Conservation (phyloP, 2,888 invertebrate species). For the Xestobium rufovillosum region DNA sequence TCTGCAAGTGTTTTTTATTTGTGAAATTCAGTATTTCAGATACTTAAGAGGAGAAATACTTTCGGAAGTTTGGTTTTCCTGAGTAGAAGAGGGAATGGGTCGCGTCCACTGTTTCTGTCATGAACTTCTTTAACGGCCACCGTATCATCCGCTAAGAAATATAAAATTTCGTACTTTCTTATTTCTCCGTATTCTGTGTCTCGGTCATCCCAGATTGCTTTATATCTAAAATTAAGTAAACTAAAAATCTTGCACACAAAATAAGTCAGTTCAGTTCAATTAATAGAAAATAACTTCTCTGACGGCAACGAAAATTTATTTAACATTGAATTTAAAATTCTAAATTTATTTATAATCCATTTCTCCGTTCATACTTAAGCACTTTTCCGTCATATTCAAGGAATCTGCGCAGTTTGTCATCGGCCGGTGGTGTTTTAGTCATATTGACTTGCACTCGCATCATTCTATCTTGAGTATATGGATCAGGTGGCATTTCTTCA, state of each 20-base stretch:
- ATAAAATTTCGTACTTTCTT: slow-evolving; percentile 62
- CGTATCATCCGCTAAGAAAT: slow-evolving; percentile 75
- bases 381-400: slow-evolving; percentile 74
- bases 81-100: slow-evolving; percentile 67
- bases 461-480: slow-evolving; percentile 51
- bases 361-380: slow-evolving; percentile 46
- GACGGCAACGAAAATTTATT: not conserved
- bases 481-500: slow-evolving; percentile 65
- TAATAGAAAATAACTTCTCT: not conserved
- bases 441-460: slow-evolving; percentile 38
- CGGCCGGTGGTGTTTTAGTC: slow-evolving; percentile 37
- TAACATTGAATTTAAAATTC: not conserved
- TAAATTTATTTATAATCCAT: not conserved
- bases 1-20: slow-evolving; percentile 25
- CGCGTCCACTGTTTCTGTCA: slow-evolving; percentile 64
- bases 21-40: too few relatives aligned
- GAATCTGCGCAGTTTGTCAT: slow-evolving; percentile 60
- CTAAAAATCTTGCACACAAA: too few relatives aligned
- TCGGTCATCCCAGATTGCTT: slow-evolving; percentile 62
- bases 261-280: not conserved
- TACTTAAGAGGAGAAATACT: too few relatives aligned
- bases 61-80: slow-evolving; percentile 71
- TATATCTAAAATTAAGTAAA: slow-evolving; percentile 48
- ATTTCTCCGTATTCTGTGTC: slow-evolving; percentile 51
- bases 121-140: slow-evolving; percentile 70